Conservation (phyloP, 1,140 invertebrate species). For the Xylocopa sonorina region DNA sequence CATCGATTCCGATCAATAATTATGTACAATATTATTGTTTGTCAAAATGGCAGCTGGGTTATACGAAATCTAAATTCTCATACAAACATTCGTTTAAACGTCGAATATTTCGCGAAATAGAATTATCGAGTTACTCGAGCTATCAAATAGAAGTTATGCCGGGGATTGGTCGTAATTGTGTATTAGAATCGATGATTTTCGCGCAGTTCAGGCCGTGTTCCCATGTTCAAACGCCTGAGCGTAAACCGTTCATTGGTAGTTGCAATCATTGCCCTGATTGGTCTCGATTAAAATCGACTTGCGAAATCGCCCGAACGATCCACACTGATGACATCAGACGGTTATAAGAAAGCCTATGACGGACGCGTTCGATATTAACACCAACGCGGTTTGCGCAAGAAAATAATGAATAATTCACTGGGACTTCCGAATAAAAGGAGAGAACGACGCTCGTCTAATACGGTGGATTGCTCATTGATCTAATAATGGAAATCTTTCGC, state of each 20-base stretch:
- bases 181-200: neutral
- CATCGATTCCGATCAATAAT: too few species aligned
- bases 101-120: too few species aligned
- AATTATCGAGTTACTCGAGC: too few species aligned
- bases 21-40: too few species aligned
- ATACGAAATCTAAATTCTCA: too few species aligned
- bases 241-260: constrained; percentile 1
- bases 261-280: constrained; percentile 62
- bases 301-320: constrained; percentile 61
- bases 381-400: constrained; percentile 17
- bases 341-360: constrained; percentile 14
- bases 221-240: constrained; percentile 18
- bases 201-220: neutral
- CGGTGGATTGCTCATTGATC: too few species aligned
- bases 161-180: neutral
- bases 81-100: neutral
- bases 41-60: too few species aligned
- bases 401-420: constrained; percentile 17
- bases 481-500: neutral
- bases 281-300: constrained; percentile 72
- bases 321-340: constrained; percentile 49
- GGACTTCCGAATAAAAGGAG: neutral
- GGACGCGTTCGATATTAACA: neutral
- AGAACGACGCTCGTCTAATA: neutral
- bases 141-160: neutral